Conservation (phyloP, 2,888 invertebrate species). For the Drosophila eohydei region DNA sequence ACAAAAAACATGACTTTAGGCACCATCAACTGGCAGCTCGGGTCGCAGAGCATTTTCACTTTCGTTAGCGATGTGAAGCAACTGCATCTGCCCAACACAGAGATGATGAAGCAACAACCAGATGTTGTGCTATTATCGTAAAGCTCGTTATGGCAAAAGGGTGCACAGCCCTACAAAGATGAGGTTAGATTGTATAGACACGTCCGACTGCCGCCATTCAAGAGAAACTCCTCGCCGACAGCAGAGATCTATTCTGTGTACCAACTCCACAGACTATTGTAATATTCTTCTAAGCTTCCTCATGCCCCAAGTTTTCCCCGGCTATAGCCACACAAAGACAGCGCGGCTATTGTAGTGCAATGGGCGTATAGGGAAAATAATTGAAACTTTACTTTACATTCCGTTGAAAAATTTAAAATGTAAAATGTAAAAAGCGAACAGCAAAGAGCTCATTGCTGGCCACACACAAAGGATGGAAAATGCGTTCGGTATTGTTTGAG, state of each 20-base stretch:
- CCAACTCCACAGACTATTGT: background rate
- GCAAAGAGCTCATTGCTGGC: constrained; percentile 50
- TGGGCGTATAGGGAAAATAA: constrained; percentile 29
- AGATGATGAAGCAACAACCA: constrained; percentile 24
- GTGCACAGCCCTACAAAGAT: background rate
- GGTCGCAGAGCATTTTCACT: constrained; percentile 59
- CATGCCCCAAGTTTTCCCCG: background rate
- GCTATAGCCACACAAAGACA: constrained; percentile 14
- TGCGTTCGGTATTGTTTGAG: constrained; percentile 42
- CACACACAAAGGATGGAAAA: constrained; percentile 53
- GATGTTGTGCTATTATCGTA: constrained; percentile 24
- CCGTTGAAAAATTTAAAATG: constrained; percentile 11
- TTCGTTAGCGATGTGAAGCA: constrained; percentile 61
- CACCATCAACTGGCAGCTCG: constrained; percentile 34
- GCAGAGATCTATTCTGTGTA: background rate
- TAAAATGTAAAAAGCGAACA: constrained; percentile 13
- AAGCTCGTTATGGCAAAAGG: constrained; percentile 7
- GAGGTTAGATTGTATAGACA: constrained; percentile 1
- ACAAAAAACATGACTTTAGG: constrained; percentile 40
- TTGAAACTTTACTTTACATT: constrained; percentile 42
- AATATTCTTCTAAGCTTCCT: background rate
- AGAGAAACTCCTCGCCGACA: background rate
- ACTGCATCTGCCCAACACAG: constrained; percentile 37
- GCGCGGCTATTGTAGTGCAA: background rate
- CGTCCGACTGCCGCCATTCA: too few relatives aligned